Base-by-base conservation (phyloP, 2,888 invertebrate genomes). In the Molanna angustata region DNA sequence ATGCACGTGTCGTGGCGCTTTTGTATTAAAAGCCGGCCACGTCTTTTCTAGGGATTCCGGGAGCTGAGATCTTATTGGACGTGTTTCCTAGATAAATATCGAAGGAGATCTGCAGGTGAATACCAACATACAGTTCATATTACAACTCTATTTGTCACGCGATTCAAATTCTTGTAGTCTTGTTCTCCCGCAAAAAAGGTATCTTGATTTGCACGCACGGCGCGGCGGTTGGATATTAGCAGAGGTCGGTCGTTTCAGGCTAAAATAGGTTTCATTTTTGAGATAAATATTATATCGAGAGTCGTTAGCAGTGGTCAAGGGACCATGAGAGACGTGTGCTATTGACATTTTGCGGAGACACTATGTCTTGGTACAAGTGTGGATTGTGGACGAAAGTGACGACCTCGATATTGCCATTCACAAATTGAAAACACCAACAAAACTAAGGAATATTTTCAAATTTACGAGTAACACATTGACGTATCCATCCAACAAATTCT, bases 241-340 rank as follows among this genome's bases (percentile, higher is more conserved):
- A 18, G 33, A 9, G n/a, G 32, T n/a, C 18, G 13, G 19, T 11
- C 31, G 17, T 21, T 35, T 4, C 13, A 7, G 9, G 20, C 20
- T 7, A 7, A 11, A 27, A 27, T 27, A 11, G 27, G 20, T 13
- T 41, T 21, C 20, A 42, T 42, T 42, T 49, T 22, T 46, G 49
- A 56, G 53, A 58, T 58, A 58, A 58, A 58, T 58, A 58, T 56
- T 40, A 56, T 49, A 56, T 56, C 53, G 56, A 56, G 52, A 27
- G 46, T 41, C 49, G 49, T 50, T 43, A 32, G 44, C 35, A 27
- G 49, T 41, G 53, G 53, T 40, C 53, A 49, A 39, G 44, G 50
- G 32, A 35, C 51, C 43, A 20, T 44, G 50, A 21, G 49, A 48
- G 49, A 50, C 48, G 51, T 20, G 45, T 58, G 58, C 53, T 43